Base-by-base conservation (phyloP, 2,888 invertebrate genomes). In the Sinhomidia bicolor region DNA sequence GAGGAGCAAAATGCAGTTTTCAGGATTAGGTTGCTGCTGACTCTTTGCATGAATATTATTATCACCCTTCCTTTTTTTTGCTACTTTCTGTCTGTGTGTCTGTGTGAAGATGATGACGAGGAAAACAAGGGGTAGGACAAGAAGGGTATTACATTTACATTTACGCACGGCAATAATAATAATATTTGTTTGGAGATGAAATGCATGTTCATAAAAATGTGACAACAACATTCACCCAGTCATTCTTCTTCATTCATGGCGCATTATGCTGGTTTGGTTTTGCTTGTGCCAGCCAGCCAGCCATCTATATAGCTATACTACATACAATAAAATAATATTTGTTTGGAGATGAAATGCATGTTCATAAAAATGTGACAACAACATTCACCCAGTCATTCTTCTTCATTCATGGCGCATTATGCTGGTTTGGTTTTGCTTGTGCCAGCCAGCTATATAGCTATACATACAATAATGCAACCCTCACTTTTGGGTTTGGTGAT, bases 341-440 rank as follows among this genome's bases (percentile, higher is more conserved):
- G 71, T 80, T 36, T 80, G 80, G 57, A 62, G 65, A 79, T 62
- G 82, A 87, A 87, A 87, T 82, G 81, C 81, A 74, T 87, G 74
- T 87, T 87, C 88, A 88, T 88, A 83, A 88, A 87, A 88, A 83
- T 83, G 88, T 88, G 88, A 81, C 88, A 88, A 78, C 86, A 86
- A 41, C 71, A 71, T 83, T 81, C 71, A 14, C 80, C 57, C 44
- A 65, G n/a, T 86, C 80, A 80, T 86, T 78, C 65, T 88, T 88
- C 78, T 78, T 83, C 65, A 78, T 78, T 82, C 74, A 83, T 62
- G 71, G 36, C 9, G 79, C 60, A 87, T 82, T 71, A 81, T 81
- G 68, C 76, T 68, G 71, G 83, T 79, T 23, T 47, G 51, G 29
- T 79, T 32, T 14, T 74, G 14, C 6, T 17, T 36, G 51, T 17